Evolutionary conservation across 1,140 invertebrate species (phyloP).

Genomic region (Hypsibius dujardini): DNA sequence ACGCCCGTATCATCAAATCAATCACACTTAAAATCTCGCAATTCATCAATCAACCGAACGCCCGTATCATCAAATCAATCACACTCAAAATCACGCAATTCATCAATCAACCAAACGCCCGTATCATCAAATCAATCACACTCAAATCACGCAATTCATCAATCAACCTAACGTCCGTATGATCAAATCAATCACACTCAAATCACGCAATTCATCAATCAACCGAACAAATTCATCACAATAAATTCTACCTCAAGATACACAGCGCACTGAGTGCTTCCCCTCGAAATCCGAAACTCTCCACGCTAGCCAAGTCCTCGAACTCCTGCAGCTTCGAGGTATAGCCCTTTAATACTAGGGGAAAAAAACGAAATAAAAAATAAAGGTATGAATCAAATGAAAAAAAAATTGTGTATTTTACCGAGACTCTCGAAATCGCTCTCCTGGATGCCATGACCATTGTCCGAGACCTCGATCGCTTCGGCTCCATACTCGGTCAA

Average conservation of each 20-base stretch:
- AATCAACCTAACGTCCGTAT: too few species aligned
- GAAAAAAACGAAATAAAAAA: constrained; percentile 23
- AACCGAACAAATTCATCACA: constrained; percentile 17
- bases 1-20: too few species aligned
- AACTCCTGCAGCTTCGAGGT: constrained; percentile 79
- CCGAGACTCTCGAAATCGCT: constrained; percentile 70
- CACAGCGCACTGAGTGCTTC: constrained; percentile 92
- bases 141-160: too few species aligned
- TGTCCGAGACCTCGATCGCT: constrained; percentile 73
- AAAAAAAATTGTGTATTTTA: constrained; percentile 34
- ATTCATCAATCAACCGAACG: too few species aligned
- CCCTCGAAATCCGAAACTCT: constrained; percentile 86
- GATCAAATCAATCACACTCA: too few species aligned
- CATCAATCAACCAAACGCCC: too few species aligned
- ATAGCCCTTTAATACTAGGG: constrained; percentile 66
- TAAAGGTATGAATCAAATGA: constrained; percentile 13
- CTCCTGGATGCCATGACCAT: constrained; percentile 71
- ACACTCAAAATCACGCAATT: too few species aligned
- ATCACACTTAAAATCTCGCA: too few species aligned
- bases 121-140: too few species aligned
- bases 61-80: too few species aligned
- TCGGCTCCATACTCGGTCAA: constrained; percentile 73
- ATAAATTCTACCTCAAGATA: constrained; percentile 43
- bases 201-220: not conserved
- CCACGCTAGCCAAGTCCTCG: constrained; percentile 55